A percentile compares a stretch with the other conserved stretches of the same genome.
Evolutionary conservation across 2,888 invertebrate species (phyloP).

Genomic region (Serrognathus titanus): DNA sequence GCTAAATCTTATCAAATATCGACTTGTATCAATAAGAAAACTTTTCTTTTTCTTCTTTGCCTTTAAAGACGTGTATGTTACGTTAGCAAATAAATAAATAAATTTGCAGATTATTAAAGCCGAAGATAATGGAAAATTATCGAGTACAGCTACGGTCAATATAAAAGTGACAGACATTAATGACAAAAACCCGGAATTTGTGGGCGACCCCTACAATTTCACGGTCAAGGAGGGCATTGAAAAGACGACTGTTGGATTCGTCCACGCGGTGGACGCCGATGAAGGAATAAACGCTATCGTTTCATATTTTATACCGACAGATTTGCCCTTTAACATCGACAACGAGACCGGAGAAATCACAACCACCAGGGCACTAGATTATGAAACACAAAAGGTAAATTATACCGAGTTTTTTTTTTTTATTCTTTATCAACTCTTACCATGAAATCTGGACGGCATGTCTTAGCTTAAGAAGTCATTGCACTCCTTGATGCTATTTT

Average conservation of each 20-base stretch:
- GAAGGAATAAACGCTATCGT: constrained; percentile 81
- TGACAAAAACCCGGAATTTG: constrained; percentile 87
- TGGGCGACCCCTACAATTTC: constrained; percentile 76
- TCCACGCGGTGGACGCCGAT: constrained; percentile 82
- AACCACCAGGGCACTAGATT: constrained; percentile 73
- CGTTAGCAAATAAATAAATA: neutral
- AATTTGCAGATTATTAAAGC: constrained; percentile 69
- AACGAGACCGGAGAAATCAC: constrained; percentile 74
- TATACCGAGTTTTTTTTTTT: too few relatives aligned
- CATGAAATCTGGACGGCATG: too few relatives aligned
- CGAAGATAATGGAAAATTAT: constrained; percentile 79
- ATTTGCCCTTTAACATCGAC: constrained; percentile 77
- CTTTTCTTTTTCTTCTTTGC: neutral
- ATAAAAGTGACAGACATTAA: constrained; percentile 89
- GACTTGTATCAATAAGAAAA: too few relatives aligned
- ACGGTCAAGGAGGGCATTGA: constrained; percentile 71
- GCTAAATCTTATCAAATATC: too few relatives aligned
- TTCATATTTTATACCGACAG: constrained; percentile 73
- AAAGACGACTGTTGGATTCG: constrained; percentile 67
- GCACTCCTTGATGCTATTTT: too few relatives aligned
- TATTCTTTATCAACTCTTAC: too few relatives aligned
- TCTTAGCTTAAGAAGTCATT: too few relatives aligned
- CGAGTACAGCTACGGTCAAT: constrained; percentile 80
- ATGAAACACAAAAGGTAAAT: constrained; percentile 73
- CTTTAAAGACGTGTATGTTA: neutral